Evolutionary conservation across 2,888 invertebrate genomes (phyloP).

Genomic region (Rhimphoctona megacephalus): DNA sequence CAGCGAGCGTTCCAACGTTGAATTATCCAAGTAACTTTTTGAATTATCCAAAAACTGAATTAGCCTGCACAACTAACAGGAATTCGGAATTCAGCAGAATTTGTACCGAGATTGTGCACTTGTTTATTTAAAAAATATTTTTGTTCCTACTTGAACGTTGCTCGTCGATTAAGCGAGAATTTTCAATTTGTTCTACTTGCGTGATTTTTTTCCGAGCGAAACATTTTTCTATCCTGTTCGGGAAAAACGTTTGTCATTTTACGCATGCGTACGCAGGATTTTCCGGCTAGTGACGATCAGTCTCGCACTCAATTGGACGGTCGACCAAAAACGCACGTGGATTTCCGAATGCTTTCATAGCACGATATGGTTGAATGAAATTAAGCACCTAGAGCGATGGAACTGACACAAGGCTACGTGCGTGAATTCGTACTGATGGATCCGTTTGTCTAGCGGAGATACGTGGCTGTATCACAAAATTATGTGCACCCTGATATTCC

Average conservation of each 20-base stretch:
- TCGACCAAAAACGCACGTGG: not conserved
- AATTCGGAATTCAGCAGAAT: not conserved
- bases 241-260: not conserved
- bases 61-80: not conserved
- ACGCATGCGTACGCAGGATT: not conserved
- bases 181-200: not conserved
- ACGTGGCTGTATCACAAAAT: constrained; percentile 18
- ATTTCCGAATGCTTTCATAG: not conserved
- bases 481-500: not conserved
- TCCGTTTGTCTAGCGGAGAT: not conserved
- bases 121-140: not conserved
- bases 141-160: too few relatives aligned
- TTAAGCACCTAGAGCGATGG: not conserved
- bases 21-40: too few relatives aligned
- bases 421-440: constrained; percentile 14
- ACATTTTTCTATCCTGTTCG: not conserved
- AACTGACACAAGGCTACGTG: not conserved
- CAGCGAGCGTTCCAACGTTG: too few relatives aligned
- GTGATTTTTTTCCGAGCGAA: not conserved
- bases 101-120: not conserved
- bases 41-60: not conserved
- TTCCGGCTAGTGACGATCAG: not conserved
- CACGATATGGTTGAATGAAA: constrained; percentile 19
- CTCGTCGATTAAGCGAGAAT: not conserved
- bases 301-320: not conserved